Percentiles rank a stretch among this genome's conserved stretches.
These are phyloP conservation scores for Sebastes vulpes DNA, from an alignment of 2,797 vertebrate species.

Conservation along the genomic window DNA sequence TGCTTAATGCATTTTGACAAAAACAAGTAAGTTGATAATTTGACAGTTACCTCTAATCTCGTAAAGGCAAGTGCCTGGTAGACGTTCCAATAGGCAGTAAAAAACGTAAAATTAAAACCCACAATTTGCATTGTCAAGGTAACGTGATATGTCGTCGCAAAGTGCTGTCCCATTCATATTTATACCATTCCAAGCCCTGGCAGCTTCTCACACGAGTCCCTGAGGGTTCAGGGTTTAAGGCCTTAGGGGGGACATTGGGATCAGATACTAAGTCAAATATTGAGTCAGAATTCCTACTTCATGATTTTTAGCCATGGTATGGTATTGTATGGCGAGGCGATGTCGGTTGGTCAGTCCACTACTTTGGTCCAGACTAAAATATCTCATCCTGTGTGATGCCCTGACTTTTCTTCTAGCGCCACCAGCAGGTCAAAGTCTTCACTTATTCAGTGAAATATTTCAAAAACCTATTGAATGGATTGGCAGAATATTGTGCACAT, in stretches of 20 bases:
- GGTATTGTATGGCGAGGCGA: too few species aligned
- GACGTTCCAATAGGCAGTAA: too few species aligned
- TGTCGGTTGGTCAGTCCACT: too few species aligned
- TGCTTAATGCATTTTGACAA: background rate
- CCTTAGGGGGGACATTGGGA: too few species aligned
- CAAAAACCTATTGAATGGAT: background rate
- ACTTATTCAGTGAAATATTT: background rate
- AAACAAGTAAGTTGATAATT: background rate
- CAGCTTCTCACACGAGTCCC: background rate
- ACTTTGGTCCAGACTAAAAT: too few species aligned
- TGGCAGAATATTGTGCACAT: background rate
- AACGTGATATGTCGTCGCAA: background rate
- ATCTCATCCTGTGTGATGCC: too few species aligned
- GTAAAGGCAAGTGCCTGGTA: background rate
- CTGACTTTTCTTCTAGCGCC: too few species aligned
- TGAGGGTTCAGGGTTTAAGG: background rate
- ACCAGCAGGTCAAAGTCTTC: background rate
- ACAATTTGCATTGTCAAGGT: background rate
- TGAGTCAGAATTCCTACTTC: background rate
- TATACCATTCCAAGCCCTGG: too few species aligned
- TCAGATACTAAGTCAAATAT: background rate
- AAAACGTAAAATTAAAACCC: background rate
- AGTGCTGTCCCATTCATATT: background rate
- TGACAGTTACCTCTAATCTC: background rate
- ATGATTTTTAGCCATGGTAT: background rate